Conservation (phyloP, 2,797 vertebrate species). For the Coracias cyanogaster region DNA sequence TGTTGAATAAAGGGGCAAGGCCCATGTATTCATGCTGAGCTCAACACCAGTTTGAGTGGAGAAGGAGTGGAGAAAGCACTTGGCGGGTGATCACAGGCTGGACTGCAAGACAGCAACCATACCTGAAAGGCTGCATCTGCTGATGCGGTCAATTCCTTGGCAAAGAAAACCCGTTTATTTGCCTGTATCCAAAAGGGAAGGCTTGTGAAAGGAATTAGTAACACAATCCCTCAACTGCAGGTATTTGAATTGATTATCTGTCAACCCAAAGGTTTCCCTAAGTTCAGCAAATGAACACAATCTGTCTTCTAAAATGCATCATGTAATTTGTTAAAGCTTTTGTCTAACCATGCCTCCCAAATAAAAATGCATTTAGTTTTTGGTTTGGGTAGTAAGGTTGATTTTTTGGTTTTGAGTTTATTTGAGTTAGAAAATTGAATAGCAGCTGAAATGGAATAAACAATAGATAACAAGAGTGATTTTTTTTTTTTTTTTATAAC, state of each 20-base stretch:
- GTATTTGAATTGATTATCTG: slow-evolving; percentile 79
- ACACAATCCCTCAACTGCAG: slow-evolving; percentile 71
- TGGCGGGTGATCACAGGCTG: neutral
- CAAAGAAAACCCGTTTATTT: slow-evolving; percentile 47
- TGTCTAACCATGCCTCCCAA: slow-evolving; percentile 51
- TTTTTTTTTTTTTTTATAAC: neutral
- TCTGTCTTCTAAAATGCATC: slow-evolving; percentile 70
- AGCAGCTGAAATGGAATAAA: slow-evolving; percentile 45
- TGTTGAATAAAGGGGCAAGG: neutral
- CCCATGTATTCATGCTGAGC: neutral
- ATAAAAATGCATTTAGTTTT: slow-evolving; percentile 28
- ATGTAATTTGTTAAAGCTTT: slow-evolving; percentile 72
- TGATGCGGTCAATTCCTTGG: slow-evolving; percentile 54
- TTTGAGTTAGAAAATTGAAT: slow-evolving; percentile 15
- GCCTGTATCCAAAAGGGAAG: slow-evolving; percentile 64
- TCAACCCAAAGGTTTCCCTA: slow-evolving; percentile 74
- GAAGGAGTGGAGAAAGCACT: neutral
- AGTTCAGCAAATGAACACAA: slow-evolving; percentile 76
- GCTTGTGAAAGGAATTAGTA: slow-evolving; percentile 73
- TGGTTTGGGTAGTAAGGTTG: neutral
- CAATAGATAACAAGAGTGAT: neutral
- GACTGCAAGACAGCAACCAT: neutral
- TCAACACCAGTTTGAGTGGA: neutral
- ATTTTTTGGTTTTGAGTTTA: neutral
- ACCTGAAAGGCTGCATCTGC: slow-evolving; percentile 5